Evolutionary conservation across 2,797 vertebrate species (phyloP).

Genomic region (Selene dorsalis): DNA sequence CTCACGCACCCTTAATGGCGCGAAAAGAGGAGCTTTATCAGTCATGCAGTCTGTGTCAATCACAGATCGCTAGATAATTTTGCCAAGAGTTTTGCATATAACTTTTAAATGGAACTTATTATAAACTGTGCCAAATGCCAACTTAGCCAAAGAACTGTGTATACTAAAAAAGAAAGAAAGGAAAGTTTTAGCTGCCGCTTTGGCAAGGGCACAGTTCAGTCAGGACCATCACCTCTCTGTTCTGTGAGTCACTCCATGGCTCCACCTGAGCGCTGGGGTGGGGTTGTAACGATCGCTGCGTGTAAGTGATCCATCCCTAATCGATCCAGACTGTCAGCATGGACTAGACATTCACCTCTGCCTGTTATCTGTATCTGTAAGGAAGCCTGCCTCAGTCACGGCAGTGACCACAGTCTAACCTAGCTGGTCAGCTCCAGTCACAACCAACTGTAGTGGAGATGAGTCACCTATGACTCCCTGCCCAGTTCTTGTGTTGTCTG

Average conservation of each 20-base stretch:
- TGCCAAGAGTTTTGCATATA: constrained; percentile 23
- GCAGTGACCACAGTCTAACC: constrained; percentile 84
- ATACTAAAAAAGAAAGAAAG: constrained; percentile 1
- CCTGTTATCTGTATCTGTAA: constrained; percentile 82
- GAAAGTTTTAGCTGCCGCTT: constrained; percentile 4
- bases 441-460: constrained; percentile 57
- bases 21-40: constrained; percentile 69
- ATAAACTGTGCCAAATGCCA: constrained; percentile 10
- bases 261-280: constrained; percentile 79
- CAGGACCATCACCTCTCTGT: constrained; percentile 60
- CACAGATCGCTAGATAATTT: constrained; percentile 37
- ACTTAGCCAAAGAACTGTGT: neutral
- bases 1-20: constrained; percentile 62
- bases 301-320: constrained; percentile 85
- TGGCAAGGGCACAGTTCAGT: constrained; percentile 49
- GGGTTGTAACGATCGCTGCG: constrained; percentile 81
- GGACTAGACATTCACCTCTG: constrained; percentile 86
- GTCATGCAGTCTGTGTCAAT: constrained; percentile 66
- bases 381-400: constrained; percentile 79
- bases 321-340: constrained; percentile 86
- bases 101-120: constrained; percentile 30
- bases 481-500: constrained; percentile 15
- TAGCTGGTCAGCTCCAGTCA: constrained; percentile 83
- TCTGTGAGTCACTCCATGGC: constrained; percentile 64
- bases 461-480: constrained; percentile 55